Evolutionary conservation across 2,113 vertebrate species (phyloP).

Genomic region (Bos indicus): DNA sequence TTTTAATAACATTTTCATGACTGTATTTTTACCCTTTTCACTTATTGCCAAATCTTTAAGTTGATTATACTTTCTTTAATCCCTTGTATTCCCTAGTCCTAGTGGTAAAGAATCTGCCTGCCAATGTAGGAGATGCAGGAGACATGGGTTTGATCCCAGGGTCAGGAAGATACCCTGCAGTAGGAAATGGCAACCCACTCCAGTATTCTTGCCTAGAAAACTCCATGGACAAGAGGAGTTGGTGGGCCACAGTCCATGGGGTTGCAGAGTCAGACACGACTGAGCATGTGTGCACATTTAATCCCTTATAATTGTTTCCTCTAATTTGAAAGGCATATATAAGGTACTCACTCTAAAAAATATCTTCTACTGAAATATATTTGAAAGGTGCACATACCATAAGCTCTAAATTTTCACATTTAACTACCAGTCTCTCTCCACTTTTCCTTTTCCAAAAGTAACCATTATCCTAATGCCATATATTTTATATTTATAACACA

Average conservation of each 20-base stretch:
- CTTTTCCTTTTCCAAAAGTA: not conserved
- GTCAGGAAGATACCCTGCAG: not conserved
- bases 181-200: not conserved
- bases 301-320: not conserved
- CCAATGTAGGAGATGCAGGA: not conserved
- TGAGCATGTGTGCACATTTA: not conserved
- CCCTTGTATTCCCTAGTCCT: not conserved
- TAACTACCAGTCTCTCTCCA: not conserved
- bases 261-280: not conserved
- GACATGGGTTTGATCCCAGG: not conserved
- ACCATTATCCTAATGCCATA: not conserved
- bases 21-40: not conserved
- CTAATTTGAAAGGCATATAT: not conserved
- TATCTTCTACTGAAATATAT: not conserved
- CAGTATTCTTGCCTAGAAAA: not conserved
- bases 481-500: not conserved
- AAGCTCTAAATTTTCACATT: not conserved
- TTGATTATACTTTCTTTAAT: not conserved
- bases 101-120: not conserved
- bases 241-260: not conserved
- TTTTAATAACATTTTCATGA: not conserved
- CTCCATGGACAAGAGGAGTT: not conserved
- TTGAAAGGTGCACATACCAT: not conserved
- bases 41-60: not conserved
- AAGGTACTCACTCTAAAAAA: not conserved